phyloP scores from a whole-genome alignment of 2,113 vertebrate species.

The Nerophis ophidion region DNA sequence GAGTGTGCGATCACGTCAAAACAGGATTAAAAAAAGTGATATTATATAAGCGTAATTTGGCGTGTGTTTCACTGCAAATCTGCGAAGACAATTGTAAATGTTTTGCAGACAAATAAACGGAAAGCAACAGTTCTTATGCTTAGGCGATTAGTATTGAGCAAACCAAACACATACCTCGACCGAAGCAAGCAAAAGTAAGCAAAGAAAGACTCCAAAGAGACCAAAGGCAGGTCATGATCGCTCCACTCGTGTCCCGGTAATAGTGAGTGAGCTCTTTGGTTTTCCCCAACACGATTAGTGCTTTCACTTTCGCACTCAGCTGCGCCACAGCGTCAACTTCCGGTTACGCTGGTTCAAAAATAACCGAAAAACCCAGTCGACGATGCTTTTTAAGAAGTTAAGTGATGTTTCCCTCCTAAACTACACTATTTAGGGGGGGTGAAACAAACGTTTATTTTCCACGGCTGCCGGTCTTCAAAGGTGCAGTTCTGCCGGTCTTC shows the following conservation, averaged over 20 bases:
- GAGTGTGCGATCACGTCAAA: neutral
- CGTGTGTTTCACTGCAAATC: neutral
- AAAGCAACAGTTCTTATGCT: too few species aligned
- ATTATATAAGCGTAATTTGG: neutral
- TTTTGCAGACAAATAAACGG: too few species aligned
- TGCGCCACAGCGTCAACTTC: neutral
- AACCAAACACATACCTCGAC: constrained; percentile 36
- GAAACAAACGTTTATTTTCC: too few species aligned
- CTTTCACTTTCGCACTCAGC: constrained; percentile 3
- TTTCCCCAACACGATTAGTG: neutral
- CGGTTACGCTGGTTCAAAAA: neutral
- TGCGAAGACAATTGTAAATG: too few species aligned
- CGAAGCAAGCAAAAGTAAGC: constrained; percentile 22
- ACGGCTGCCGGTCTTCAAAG: too few species aligned
- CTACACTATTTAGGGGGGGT: neutral
- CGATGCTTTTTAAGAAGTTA: neutral
- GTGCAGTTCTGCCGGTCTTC: too few species aligned
- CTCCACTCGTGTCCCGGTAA: fast-evolving
- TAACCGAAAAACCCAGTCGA: neutral
- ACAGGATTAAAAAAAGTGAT: neutral
- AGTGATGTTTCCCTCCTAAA: too few species aligned
- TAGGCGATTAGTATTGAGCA: too few species aligned
- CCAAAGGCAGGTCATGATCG: constrained; percentile 41
- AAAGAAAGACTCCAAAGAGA: constrained; percentile 40
- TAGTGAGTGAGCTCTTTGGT: too few species aligned